A percentile compares a stretch with the other conserved stretches of the same genome.
phyloP scores from a whole-genome alignment of 2,797 vertebrate species.

The Sarcophilus harrisii region DNA sequence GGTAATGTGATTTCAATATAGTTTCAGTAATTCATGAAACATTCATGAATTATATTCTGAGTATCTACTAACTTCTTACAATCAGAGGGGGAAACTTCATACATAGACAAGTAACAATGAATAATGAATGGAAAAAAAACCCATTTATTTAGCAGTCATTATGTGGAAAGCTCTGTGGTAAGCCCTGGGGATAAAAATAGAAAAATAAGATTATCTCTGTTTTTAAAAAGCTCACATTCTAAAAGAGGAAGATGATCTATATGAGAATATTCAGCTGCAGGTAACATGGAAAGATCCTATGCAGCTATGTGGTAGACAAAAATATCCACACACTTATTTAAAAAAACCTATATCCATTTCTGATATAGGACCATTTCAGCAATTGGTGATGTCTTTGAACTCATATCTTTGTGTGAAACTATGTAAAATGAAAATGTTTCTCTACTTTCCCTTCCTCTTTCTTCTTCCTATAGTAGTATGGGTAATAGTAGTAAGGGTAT shows the following conservation, averaged over 20 bases:
- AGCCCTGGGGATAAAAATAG: background rate
- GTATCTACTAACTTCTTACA: background rate
- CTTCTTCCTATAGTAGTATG: background rate
- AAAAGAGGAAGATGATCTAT: background rate
- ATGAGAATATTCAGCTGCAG: background rate
- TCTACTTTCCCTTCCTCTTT: background rate
- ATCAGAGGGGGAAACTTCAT: background rate
- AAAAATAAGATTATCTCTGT: background rate
- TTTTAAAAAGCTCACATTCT: background rate
- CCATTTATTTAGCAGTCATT: background rate
- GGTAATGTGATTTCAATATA: background rate
- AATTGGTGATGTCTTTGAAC: background rate
- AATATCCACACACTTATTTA: background rate
- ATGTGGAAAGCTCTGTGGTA: background rate
- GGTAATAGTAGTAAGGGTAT: too few relatives aligned
- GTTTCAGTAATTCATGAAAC: background rate
- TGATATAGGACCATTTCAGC: background rate
- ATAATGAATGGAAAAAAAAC: background rate
- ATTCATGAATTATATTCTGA: background rate
- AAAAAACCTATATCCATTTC: background rate
- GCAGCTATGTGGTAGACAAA: background rate
- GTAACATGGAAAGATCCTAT: background rate
- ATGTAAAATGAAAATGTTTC: background rate
- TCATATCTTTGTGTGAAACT: background rate
- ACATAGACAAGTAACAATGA: background rate